Conservation (phyloP, 1,140 invertebrate genomes). For the Drosophila pseudoananassae region DNA sequence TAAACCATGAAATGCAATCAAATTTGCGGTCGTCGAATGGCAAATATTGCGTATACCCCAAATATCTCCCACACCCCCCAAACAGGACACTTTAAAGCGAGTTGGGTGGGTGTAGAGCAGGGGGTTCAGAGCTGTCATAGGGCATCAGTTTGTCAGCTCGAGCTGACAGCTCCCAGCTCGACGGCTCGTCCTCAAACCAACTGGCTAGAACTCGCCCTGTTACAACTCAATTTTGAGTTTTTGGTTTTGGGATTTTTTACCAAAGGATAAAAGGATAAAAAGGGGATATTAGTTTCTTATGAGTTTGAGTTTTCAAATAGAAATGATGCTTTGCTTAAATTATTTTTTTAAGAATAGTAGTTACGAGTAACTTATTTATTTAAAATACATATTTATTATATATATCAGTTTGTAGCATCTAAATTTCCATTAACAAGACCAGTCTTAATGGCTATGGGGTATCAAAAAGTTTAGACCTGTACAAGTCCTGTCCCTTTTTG, state of each 20-base stretch:
- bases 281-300: slow-evolving; percentile 8
- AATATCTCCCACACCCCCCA: slow-evolving; percentile 9
- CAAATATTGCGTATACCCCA: slow-evolving; percentile 69
- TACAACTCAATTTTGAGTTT: slow-evolving; percentile 83
- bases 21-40: slow-evolving; percentile 83
- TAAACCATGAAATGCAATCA: slow-evolving; percentile 83
- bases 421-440: too few species aligned
- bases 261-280: background rate
- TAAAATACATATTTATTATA: background rate
- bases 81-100: slow-evolving; percentile 58
- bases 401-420: too few species aligned
- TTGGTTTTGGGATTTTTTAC: slow-evolving; percentile 53
- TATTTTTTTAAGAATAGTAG: too few species aligned
- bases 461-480: slow-evolving; percentile 4
- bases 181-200: slow-evolving; percentile 24
- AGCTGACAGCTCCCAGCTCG: slow-evolving; percentile 65
- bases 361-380: too few species aligned
- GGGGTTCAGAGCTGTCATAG: slow-evolving; percentile 65
- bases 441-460: slow-evolving; percentile 7
- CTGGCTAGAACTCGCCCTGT: slow-evolving; percentile 42
- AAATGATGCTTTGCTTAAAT: too few species aligned
- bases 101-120: background rate
- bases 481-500: background rate
- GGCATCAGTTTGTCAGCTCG: slow-evolving; percentile 73
- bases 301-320: background rate